phyloP scores from a whole-genome alignment of 2,888 invertebrate genomes.

The Lepidochrysops patricia region DNA sequence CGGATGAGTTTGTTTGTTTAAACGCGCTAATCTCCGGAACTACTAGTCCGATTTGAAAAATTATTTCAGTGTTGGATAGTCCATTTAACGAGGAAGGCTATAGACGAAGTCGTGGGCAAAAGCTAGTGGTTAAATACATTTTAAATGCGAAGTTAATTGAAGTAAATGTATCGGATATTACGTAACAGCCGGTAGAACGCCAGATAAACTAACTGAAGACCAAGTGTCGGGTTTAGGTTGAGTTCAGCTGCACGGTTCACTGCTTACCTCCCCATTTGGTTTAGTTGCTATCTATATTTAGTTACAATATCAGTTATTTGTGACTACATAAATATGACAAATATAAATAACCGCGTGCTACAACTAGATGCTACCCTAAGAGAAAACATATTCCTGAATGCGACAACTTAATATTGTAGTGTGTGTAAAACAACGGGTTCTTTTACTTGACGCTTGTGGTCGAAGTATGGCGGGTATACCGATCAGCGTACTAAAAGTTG shows the following conservation, averaged over 20 bases:
- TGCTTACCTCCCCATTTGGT: background rate
- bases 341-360: background rate
- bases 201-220: constrained; percentile 2
- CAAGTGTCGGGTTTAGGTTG: background rate
- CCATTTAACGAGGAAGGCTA: no score
- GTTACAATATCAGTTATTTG: background rate
- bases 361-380: background rate
- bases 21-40: no score
- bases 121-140: background rate
- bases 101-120: no score
- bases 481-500: no score
- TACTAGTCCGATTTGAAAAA: no score
- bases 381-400: no score
- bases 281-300: background rate
- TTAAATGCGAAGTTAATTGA: background rate
- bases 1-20: no score
- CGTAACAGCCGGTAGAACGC: background rate
- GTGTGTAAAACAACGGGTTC: no score
- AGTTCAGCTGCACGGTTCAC: constrained; percentile 2
- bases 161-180: background rate
- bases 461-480: no score
- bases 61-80: no score
- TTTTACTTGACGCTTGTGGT: no score
- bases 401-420: no score
- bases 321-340: background rate